Evolutionary conservation across 2,888 invertebrate genomes (phyloP).

Genomic region (Phengaris alcon): DNA sequence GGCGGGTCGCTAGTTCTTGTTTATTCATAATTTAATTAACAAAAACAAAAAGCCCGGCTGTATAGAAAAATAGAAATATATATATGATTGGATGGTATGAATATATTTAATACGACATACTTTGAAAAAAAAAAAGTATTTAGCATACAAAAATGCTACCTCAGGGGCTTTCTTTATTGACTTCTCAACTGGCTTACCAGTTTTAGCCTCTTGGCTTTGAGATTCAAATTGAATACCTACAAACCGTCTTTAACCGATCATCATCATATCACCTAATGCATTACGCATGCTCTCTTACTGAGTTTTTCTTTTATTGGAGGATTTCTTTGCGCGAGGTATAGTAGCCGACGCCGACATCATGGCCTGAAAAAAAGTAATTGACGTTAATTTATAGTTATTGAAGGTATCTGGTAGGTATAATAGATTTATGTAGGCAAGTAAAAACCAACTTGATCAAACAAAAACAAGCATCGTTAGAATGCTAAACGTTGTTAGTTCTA

Average conservation of each 20-base stretch:
- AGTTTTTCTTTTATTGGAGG: slow-evolving; percentile 84
- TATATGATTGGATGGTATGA: too few species aligned
- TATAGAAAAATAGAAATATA: background rate
- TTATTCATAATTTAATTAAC: background rate
- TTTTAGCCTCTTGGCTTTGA: slow-evolving; percentile 21
- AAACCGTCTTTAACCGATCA: background rate
- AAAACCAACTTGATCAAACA: background rate
- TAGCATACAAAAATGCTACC: slow-evolving; percentile 26
- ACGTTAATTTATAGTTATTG: too few species aligned
- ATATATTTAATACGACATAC: background rate
- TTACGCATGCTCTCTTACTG: slow-evolving; percentile 51
- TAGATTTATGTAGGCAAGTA: background rate
- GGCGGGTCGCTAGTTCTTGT: too few species aligned
- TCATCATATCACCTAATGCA: slow-evolving; percentile 36
- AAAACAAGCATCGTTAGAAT: too few species aligned
- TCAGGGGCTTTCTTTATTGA: slow-evolving; percentile 18
- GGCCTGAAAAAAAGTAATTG: slow-evolving; percentile 77
- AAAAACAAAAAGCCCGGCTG: background rate
- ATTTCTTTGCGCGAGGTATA: slow-evolving; percentile 85
- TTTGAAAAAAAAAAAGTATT: background rate
- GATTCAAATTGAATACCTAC: slow-evolving; percentile 23
- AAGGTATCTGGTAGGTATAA: background rate
- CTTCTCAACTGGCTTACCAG: slow-evolving; percentile 7
- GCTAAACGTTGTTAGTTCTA: too few species aligned
- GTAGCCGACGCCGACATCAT: slow-evolving; percentile 84